Evolutionary conservation across 2,888 invertebrate genomes (phyloP).

Genomic region (Drosophila monieri): DNA sequence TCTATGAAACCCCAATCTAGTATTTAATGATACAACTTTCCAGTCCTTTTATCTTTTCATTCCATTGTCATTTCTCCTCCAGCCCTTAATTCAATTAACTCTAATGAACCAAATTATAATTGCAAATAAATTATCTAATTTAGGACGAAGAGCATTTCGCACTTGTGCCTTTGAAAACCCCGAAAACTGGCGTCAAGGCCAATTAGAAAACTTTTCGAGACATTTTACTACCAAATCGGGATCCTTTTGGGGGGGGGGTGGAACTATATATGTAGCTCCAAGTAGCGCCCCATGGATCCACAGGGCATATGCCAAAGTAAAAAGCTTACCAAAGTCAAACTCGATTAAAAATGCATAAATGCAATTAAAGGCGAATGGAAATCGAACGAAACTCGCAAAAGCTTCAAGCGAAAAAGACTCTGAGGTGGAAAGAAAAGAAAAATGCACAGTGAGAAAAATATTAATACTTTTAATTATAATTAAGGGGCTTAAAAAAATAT

Average conservation of each 20-base stretch:
- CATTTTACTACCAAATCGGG: constrained; percentile 16
- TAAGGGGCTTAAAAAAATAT: background rate
- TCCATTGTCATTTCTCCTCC: constrained; percentile 3
- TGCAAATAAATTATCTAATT: constrained; percentile 49
- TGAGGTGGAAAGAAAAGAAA: background rate
- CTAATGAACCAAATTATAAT: constrained; percentile 48
- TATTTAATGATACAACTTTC: background rate
- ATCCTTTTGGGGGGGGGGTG: constrained; percentile 5
- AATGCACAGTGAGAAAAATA: constrained; percentile 8
- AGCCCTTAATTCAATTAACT: constrained; percentile 36
- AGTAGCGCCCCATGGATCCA: constrained; percentile 2
- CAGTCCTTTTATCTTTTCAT: constrained; percentile 14
- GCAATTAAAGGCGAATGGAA: constrained; percentile 53
- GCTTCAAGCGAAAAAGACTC: constrained; percentile 15
- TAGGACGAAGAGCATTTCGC: constrained; percentile 17
- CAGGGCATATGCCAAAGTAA: constrained; percentile 29
- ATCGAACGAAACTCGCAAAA: constrained; percentile 41
- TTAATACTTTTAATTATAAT: too few relatives aligned
- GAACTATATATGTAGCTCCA: too few relatives aligned
- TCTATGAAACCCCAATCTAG: background rate
- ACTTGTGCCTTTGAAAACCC: constrained; percentile 31
- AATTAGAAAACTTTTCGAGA: constrained; percentile 43
- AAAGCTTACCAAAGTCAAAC: constrained; percentile 51
- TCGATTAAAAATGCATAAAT: constrained; percentile 57
- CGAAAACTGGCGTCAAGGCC: constrained; percentile 39